phyloP scores from a whole-genome alignment of 2,888 invertebrate genomes.

The Morpho deidamia region DNA sequence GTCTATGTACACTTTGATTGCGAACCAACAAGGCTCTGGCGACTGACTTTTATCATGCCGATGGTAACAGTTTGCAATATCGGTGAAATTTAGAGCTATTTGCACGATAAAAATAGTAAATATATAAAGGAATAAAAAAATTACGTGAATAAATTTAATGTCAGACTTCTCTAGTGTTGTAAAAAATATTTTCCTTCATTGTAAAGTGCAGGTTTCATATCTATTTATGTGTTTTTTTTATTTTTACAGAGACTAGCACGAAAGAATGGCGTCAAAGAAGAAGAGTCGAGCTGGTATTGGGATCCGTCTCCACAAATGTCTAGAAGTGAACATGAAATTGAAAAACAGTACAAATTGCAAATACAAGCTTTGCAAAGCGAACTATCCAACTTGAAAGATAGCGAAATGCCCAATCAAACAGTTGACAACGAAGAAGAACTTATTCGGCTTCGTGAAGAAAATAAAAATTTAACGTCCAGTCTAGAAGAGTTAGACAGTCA shows the following conservation, averaged over 20 bases:
- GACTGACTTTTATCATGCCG: too few species aligned
- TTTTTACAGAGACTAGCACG: conserved; percentile 62
- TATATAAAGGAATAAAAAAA: too few species aligned
- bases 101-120: too few species aligned
- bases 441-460: conserved; percentile 74
- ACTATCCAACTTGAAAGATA: conserved; percentile 57
- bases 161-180: too few species aligned
- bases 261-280: conserved; percentile 67
- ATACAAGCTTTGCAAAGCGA: conserved; percentile 58
- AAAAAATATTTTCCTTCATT: too few species aligned
- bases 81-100: too few species aligned
- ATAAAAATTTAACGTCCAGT: conserved; percentile 74
- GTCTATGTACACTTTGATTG: too few species aligned
- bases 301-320: conserved; percentile 56
- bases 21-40: too few species aligned
- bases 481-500: conserved; percentile 86
- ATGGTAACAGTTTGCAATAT: too few species aligned
- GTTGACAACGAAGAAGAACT: conserved; percentile 59
- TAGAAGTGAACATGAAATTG: conserved; percentile 35
- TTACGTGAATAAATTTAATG: too few species aligned
- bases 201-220: too few species aligned
- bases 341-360: conserved; percentile 50
- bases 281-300: conserved; percentile 76
- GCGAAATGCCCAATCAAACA: conserved; percentile 41
- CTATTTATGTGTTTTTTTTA: conserved; percentile 23